A percentile compares a stretch with the other conserved stretches of the same genome.
Evolutionary conservation across 2,888 invertebrate genomes (phyloP).

Genomic region (Erebia epiphron): DNA sequence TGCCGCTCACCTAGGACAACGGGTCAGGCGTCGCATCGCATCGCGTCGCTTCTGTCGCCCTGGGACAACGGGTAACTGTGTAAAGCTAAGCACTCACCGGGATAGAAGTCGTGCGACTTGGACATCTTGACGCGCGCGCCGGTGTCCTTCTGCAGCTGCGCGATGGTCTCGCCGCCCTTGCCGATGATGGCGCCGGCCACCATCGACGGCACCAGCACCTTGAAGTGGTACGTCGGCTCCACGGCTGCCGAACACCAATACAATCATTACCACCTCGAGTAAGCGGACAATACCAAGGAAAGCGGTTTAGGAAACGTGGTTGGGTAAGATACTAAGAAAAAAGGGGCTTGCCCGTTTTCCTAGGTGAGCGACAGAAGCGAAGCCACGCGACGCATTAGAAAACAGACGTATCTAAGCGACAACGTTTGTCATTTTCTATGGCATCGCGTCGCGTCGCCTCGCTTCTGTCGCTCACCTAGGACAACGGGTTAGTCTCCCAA

Average conservation of each 20-base stretch:
- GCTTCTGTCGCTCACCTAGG: no score
- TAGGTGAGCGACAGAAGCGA: no score
- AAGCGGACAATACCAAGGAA: neutral
- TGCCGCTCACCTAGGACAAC: no score
- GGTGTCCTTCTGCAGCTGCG: conserved; percentile 98
- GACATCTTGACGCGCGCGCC: conserved; percentile 99
- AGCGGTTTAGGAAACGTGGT: neutral
- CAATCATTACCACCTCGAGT: conserved; percentile 42
- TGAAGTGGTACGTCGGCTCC: conserved; percentile 97
- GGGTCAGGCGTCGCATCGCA: no score
- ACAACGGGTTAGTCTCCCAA: no score
- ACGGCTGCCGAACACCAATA: conserved; percentile 82
- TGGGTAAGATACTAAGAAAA: neutral
- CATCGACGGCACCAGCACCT: conserved; percentile 97
- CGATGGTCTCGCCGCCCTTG: conserved; percentile 99
- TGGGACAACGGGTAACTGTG: neutral
- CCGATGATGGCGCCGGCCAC: conserved; percentile 99
- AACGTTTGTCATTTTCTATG: no score
- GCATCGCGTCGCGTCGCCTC: no score
- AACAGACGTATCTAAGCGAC: no score
- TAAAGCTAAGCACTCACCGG: conserved; percentile 86
- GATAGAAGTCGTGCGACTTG: conserved; percentile 99
- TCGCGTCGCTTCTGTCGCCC: no score
- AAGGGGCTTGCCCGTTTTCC: no score
- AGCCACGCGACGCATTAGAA: no score